These are phyloP conservation scores for Temnothorax curvispinosus DNA, from an alignment of 1,140 invertebrate species.

Conservation along the genomic window DNA sequence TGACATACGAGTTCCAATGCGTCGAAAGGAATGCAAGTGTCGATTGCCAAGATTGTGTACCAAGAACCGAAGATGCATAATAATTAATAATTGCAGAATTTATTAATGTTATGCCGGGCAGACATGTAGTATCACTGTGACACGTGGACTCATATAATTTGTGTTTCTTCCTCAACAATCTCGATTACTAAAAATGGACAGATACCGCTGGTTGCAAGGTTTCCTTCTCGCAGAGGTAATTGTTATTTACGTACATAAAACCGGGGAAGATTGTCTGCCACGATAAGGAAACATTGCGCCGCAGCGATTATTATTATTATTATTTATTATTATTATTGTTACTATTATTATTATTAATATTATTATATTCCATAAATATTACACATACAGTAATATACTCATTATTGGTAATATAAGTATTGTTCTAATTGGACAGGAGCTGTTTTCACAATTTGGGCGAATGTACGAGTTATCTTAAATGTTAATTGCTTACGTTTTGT, in stretches of 20 bases:
- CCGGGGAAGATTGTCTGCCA: constrained; percentile 48
- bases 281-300: constrained; percentile 70
- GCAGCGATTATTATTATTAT: constrained; percentile 75
- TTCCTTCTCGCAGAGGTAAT: constrained; percentile 54
- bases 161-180: constrained; percentile 71
- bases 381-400: constrained; percentile 80
- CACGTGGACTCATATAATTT: constrained; percentile 69
- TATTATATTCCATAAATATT: constrained; percentile 83
- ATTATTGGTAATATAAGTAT: constrained; percentile 81
- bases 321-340: constrained; percentile 77
- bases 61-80: constrained; percentile 12
- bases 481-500: constrained; percentile 67
- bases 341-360: constrained; percentile 60
- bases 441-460: constrained; percentile 82
- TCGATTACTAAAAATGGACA: constrained; percentile 82
- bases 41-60: background rate
- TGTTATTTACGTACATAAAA: constrained; percentile 36
- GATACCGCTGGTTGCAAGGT: constrained; percentile 65
- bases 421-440: constrained; percentile 85
- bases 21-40: constrained; percentile 24
- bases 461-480: constrained; percentile 75
- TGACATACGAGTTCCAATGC: constrained; percentile 5
- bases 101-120: constrained; percentile 67
- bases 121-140: constrained; percentile 74
- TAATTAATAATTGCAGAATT: constrained; percentile 63